phyloP scores from a whole-genome alignment of 2,888 invertebrate species.

The Nomada ruficornis region DNA sequence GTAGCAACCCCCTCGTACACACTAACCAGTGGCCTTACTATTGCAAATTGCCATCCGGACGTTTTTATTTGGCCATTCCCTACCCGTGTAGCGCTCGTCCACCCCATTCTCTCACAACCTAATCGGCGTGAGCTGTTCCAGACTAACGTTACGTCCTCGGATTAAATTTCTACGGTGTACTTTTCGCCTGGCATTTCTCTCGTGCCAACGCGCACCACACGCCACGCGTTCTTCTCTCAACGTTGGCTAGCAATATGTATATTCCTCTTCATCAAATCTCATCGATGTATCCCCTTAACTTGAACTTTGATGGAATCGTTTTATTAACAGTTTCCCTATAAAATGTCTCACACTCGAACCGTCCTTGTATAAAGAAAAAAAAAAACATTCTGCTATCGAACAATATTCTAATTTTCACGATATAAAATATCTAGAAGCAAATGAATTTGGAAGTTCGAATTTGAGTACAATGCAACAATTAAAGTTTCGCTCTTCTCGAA shows the following conservation, averaged over 20 bases:
- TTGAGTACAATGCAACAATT: no score
- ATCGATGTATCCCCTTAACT: no score
- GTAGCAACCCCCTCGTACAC: conserved; percentile 43
- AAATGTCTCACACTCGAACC: no score
- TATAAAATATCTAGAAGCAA: no score
- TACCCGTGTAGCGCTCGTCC: conserved; percentile 25
- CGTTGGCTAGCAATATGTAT: neutral
- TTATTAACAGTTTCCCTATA: no score
- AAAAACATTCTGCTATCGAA: no score
- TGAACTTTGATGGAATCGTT: no score
- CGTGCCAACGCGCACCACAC: neutral
- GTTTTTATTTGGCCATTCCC: conserved; percentile 69
- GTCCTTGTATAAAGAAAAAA: no score
- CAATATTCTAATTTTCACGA: no score
- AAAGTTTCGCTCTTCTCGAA: conserved; percentile 59
- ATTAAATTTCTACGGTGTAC: conserved; percentile 74
- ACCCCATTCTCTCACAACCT: conserved; percentile 61
- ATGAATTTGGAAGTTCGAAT: no score
- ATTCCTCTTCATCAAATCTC: no score
- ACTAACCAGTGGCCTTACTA: conserved; percentile 42
- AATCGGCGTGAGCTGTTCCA: conserved; percentile 74
- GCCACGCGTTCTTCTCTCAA: neutral
- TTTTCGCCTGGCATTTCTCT: conserved; percentile 12
- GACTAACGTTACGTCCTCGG: conserved; percentile 67
- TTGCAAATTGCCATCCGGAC: conserved; percentile 70